Percentiles rank a stretch among this genome's conserved stretches.
These are phyloP conservation scores for Sarcophaga peregrina DNA, from an alignment of 1,140 invertebrate genomes.

Conservation along the genomic window DNA sequence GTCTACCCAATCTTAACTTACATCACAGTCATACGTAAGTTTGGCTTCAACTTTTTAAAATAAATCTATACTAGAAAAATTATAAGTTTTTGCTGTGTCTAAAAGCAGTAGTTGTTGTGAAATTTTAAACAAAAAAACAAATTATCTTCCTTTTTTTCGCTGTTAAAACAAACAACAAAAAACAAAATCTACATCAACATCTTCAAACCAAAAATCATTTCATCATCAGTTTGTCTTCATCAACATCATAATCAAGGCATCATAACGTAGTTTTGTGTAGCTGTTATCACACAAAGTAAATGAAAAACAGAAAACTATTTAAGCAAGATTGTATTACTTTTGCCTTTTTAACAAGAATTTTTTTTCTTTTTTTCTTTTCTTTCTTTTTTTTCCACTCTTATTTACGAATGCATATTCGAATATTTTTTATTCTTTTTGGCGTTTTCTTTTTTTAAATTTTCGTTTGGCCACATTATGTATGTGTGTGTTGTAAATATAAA, in stretches of 20 bases:
- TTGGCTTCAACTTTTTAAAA: neutral
- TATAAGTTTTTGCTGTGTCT: too few relatives aligned
- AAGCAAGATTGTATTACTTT: neutral
- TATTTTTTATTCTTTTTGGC: constrained; percentile 32
- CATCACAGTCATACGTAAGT: constrained; percentile 64
- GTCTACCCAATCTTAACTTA: constrained; percentile 75
- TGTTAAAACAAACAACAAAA: too few relatives aligned
- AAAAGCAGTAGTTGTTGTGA: too few relatives aligned
- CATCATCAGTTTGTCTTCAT: neutral
- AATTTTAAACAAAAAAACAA: too few relatives aligned
- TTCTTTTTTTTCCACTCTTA: constrained; percentile 13
- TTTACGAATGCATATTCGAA: neutral
- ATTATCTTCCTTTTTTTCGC: too few relatives aligned
- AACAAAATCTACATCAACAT: neutral
- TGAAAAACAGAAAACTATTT: neutral
- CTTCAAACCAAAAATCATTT: neutral
- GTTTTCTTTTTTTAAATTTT: neutral
- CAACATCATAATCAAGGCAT: neutral
- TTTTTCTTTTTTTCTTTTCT: constrained; percentile 35
- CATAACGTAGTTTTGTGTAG: neutral
- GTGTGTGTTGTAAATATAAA: neutral
- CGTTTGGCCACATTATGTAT: neutral
- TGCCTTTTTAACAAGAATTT: neutral
- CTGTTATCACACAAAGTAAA: neutral
- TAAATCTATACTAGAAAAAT: too few relatives aligned